Base-by-base conservation (phyloP, 2,113 vertebrate genomes). In the Orientallactaga bullata region DNA sequence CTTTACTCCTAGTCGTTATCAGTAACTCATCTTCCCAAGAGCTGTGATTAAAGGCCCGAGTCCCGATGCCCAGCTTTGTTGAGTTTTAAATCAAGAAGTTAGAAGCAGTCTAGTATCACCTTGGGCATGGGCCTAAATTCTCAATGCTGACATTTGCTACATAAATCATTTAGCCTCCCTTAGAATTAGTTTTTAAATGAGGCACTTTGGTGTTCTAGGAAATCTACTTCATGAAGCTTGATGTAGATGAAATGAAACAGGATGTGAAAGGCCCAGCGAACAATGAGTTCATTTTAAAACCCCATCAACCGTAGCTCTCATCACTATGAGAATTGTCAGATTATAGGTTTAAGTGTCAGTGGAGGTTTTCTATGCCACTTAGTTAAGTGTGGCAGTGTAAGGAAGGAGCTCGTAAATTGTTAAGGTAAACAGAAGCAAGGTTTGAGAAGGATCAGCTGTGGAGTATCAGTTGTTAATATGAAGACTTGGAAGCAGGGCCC, bases 131-230 rank as follows among this genome's bases (percentile, higher is more conserved):
- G 10, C 58, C 21, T 47, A 26, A 72, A 89, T 11, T 74, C 12
- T 8, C 55, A 11, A 81, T 39, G 93, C 24, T 78, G n/a, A 85
- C 11, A n/a, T 39, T 90, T 79, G 42, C 2, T 58, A 58, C 65
- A 32, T 39, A 94, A 76, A 82, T 91, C n/a, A 83, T 24, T 90
- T 78, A 47, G 51, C 13, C 13, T 82, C 10, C 78, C 47, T 90
- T 13, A 90, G 17, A 65, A 51, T 82, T 74, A 10, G 68, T 88
- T 96, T 79, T 71, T 26, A 79, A 21, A 73, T 66, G 17, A 91
- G 26, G 0, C 72, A 20, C 1, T 69, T 80, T 65, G 2, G 35
- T 35, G 20, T 61, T 35, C 1, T 85, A 55, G n/a, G 7, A 3
- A 68, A 51, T 76, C 51, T 80, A 63, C n/a, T 60, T 74, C n/a